Evolutionary conservation across 2,113 vertebrate species (phyloP), one percentile per base, ranked within the genome.

Genomic region (Crotalus tigris): DNA sequence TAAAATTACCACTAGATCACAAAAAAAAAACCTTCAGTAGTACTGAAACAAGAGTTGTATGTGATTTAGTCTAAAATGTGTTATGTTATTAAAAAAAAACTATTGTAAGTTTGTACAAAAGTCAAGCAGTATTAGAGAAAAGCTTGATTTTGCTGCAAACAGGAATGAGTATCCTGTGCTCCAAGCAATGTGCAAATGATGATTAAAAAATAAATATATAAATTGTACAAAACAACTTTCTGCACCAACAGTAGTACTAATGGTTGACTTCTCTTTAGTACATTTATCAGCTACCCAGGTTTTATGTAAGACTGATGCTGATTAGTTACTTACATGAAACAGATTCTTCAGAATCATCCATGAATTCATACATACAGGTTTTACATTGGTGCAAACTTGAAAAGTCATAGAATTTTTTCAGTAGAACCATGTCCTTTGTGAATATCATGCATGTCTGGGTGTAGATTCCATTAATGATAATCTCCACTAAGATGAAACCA

Each of bases 111-210:
- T 57, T 85, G 1, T 57, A 44, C 51, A 53, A 90, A 75, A 75
- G 21, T 90, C 46, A 69, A 90, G 49, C 29, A 90, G 24, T 23
- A 75, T 24, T 49, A 33, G 44, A 49, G 8, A 11, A 69, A 51
- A 75, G 19, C 61, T 54, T 33, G 69, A 90, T 54, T 90, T 13
- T 89, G 19, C 33, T 89, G 11, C 11, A 55, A 26, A 39, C 55
- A 46, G 5, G 13, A 29, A 9, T 99, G 98, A 97, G 98, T 75
- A 19, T 24, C 87, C 51, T 55, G 23, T 86, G 44, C 2, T 49
- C 46, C 23, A 51, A 87, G 46, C 24, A 87, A 87, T 87, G 24
- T 87, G 23, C 46, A 87, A 87, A 87, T 29, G 21, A 51, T 87
- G 2, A 29, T 87, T 87, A 2, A 87, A 87, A 87, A 49, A 51